Percentiles rank a stretch among this genome's conserved stretches.
phyloP scores from a whole-genome alignment of 1,140 invertebrate genomes.

The Marisa cornuarietis region DNA sequence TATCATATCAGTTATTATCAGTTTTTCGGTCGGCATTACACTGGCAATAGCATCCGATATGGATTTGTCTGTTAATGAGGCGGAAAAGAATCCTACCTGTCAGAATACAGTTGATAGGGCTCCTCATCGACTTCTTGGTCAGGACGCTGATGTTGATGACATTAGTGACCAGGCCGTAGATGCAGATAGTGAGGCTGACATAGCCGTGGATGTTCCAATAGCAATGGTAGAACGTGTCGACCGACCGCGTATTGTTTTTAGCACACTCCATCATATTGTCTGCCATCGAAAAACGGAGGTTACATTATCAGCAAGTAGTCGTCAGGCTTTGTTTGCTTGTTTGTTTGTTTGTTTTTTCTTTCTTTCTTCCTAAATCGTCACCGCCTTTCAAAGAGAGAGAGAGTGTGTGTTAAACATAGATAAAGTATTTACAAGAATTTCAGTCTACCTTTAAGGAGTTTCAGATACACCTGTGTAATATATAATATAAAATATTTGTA shows the following conservation, averaged over 20 bases:
- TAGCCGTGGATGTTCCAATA: slow-evolving; percentile 75
- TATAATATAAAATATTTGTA: too few relatives aligned
- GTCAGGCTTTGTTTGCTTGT: not conserved
- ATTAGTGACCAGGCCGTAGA: slow-evolving; percentile 89
- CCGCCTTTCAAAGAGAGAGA: too few relatives aligned
- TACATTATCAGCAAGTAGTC: too few relatives aligned
- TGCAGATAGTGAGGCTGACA: slow-evolving; percentile 78
- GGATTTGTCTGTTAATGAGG: not conserved
- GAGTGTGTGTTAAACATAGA: too few relatives aligned
- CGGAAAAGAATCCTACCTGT: slow-evolving; percentile 68
- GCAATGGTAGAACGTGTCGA: slow-evolving; percentile 20
- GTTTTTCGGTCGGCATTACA: too few relatives aligned
- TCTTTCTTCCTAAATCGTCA: too few relatives aligned
- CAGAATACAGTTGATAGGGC: slow-evolving; percentile 85
- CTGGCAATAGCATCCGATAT: too few relatives aligned
- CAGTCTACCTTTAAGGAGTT: too few relatives aligned
- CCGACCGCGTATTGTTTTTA: not conserved
- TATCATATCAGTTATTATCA: too few relatives aligned
- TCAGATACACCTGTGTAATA: too few relatives aligned
- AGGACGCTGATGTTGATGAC: slow-evolving; percentile 88
- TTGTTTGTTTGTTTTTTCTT: not conserved
- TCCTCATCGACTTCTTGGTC: slow-evolving; percentile 83
- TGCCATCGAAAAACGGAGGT: not conserved
- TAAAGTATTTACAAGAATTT: too few relatives aligned
- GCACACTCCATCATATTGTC: not conserved